A percentile compares a stretch with the other conserved stretches of the same genome.
Conservation (phyloP, 1,140 invertebrate genomes). For the Chelonus insularis region DNA sequence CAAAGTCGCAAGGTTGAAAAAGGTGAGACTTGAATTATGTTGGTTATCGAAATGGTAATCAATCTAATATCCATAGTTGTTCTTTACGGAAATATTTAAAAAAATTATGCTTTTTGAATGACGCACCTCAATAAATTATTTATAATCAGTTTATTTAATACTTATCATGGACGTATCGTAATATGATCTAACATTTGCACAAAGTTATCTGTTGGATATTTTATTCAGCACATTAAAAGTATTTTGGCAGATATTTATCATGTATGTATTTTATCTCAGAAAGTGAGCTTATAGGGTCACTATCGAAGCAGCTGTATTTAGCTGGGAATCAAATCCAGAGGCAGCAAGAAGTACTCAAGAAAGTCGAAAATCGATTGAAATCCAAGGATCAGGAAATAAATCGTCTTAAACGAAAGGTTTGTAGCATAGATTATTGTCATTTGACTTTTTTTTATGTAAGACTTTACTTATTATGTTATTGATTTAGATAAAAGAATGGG, state of each 20-base stretch:
- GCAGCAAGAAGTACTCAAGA: constrained; percentile 39
- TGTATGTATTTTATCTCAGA: constrained; percentile 26
- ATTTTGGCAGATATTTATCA: not conserved
- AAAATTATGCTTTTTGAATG: too few species aligned
- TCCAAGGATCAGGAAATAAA: constrained; percentile 45
- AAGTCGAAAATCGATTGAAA: constrained; percentile 40
- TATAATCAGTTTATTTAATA: too few species aligned
- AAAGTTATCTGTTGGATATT: too few species aligned
- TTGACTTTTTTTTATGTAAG: not conserved
- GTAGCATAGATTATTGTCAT: not conserved
- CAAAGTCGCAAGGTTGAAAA: constrained; percentile 13
- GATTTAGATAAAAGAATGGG: constrained; percentile 42
- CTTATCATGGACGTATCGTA: too few species aligned
- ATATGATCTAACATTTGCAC: too few species aligned
- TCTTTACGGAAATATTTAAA: too few species aligned
- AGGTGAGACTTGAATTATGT: constrained; percentile 5
- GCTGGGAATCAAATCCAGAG: constrained; percentile 45
- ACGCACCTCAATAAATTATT: too few species aligned
- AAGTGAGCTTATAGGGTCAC: constrained; percentile 36
- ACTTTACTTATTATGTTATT: not conserved
- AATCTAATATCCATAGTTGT: too few species aligned
- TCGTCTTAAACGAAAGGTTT: constrained; percentile 47
- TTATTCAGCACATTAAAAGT: not conserved
- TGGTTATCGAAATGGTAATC: too few species aligned
- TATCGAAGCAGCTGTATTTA: constrained; percentile 42